Conservation (phyloP, 2,888 invertebrate species). For the Eupithecia tripunctaria region DNA sequence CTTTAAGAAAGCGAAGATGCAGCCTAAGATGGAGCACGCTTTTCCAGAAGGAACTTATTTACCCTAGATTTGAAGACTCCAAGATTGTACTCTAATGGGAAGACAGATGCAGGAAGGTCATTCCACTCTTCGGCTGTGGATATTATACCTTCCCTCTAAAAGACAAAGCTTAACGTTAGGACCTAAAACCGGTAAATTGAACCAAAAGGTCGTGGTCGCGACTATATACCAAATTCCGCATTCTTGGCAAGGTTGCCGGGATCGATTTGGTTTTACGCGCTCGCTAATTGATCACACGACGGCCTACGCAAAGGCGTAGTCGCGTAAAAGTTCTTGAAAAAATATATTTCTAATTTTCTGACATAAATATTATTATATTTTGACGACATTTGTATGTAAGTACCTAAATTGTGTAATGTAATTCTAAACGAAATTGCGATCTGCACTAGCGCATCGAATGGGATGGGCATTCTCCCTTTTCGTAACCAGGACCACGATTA, state of each 20-base stretch:
- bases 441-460: not conserved
- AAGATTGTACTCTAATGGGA: too few species aligned
- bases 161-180: not conserved
- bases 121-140: too few species aligned
- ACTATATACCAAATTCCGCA: slow-evolving; percentile 23
- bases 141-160: not conserved
- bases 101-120: too few species aligned
- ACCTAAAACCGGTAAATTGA: slow-evolving; percentile 13
- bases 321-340: not conserved
- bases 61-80: too few species aligned
- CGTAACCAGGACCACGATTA: not conserved
- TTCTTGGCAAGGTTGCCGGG: slow-evolving; percentile 22
- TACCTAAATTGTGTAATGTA: too few species aligned
- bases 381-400: not conserved
- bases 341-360: not conserved
- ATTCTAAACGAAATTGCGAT: not conserved
- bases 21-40: too few species aligned
- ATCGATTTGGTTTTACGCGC: slow-evolving; percentile 15
- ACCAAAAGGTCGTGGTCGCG: slow-evolving; percentile 13
- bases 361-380: slow-evolving; percentile 7
- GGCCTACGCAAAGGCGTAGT: slow-evolving; percentile 2
- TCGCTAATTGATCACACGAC: slow-evolving; percentile 6
- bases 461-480: not conserved
- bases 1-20: too few species aligned
- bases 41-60: too few species aligned